Evolutionary conservation across 2,113 vertebrate genomes (phyloP).

Genomic region (Clarias batrachus): DNA sequence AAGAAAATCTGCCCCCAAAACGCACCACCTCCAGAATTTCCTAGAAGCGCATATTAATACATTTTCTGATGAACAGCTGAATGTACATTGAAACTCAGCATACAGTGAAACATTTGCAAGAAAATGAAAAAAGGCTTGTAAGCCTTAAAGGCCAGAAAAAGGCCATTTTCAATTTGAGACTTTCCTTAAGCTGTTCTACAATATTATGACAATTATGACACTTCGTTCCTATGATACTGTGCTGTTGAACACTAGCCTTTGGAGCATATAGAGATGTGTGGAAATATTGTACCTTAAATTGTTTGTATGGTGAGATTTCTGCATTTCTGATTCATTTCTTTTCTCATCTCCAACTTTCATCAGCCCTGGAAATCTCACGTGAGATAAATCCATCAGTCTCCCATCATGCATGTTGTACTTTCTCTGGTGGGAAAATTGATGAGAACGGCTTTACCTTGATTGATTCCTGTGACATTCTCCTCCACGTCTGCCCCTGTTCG

Average conservation of each 20-base stretch:
- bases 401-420: neutral
- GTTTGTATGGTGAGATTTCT: neutral
- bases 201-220: neutral
- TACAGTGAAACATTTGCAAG: neutral
- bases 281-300: neutral
- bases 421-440: conserved; percentile 19
- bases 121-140: neutral
- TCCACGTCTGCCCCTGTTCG: conserved; percentile 12
- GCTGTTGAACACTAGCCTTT: neutral
- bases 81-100: neutral
- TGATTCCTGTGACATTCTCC: conserved; percentile 17
- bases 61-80: neutral
- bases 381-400: neutral
- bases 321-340: neutral
- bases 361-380: neutral
- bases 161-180: neutral
- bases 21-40: neutral
- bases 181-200: neutral
- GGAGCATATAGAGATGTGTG: neutral
- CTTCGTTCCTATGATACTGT: neutral
- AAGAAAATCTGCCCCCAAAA: neutral
- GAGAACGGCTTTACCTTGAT: conserved; percentile 24
- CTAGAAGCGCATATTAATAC: conserved; percentile 4
- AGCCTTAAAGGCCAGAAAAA: neutral
- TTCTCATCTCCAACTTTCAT: neutral